phyloP scores from a whole-genome alignment of 2,113 vertebrate genomes.

The Poeciliopsis prolifica region DNA sequence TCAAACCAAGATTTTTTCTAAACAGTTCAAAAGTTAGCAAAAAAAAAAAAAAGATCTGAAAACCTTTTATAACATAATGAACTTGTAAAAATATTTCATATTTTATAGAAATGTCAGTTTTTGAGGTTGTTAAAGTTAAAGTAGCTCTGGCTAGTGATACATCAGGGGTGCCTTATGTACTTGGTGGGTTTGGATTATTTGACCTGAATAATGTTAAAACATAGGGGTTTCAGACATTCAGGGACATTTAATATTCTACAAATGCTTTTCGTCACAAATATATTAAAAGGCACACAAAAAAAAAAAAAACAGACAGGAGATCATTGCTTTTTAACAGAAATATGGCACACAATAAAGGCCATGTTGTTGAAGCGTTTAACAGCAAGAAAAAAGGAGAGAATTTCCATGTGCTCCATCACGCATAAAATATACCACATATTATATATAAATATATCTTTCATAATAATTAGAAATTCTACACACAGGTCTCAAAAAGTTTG shows the following conservation, averaged over 20 bases:
- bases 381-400: not conserved
- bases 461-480: too few relatives aligned
- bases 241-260: too few relatives aligned
- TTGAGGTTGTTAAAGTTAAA: constrained; percentile 46
- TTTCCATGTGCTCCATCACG: not conserved
- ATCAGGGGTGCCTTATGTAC: constrained; percentile 2
- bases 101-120: constrained; percentile 64
- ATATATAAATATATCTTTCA: not conserved
- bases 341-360: constrained; percentile 21
- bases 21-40: constrained; percentile 62
- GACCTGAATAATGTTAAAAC: not conserved
- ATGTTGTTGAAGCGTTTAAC: not conserved
- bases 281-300: constrained; percentile 30
- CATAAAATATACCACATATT: not conserved
- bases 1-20: constrained; percentile 78
- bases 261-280: not conserved
- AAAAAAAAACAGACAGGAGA: not conserved
- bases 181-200: not conserved
- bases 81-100: constrained; percentile 86
- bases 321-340: not conserved
- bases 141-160: constrained; percentile 18
- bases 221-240: not conserved
- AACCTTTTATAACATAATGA: constrained; percentile 68
- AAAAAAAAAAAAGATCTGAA: constrained; percentile 62
- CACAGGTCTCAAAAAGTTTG: too few relatives aligned